A percentile compares a stretch with the other conserved stretches of the same genome.
Evolutionary conservation across 2,113 vertebrate genomes (phyloP).

Genomic region (Mugil cephalus): DNA sequence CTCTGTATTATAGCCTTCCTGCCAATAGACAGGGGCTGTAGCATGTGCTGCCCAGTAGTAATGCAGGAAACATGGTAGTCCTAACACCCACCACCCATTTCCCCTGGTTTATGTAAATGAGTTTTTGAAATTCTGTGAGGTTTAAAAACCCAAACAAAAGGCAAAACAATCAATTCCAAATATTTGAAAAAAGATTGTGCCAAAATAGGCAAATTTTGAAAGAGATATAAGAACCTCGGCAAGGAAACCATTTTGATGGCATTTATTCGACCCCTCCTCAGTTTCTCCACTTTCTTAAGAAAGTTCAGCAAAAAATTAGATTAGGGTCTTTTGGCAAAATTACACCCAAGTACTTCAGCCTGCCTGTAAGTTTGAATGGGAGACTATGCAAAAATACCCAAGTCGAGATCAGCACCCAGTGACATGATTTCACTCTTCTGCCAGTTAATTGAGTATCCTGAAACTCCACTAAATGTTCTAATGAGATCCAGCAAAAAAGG

Average conservation of each 20-base stretch:
- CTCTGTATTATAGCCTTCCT: background rate
- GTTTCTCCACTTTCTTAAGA: conserved; percentile 3
- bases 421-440: conserved; percentile 32
- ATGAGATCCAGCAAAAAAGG: background rate
- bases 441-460: conserved; percentile 16
- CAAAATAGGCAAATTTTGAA: background rate
- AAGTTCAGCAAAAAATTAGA: conserved; percentile 15
- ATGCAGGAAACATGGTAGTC: background rate
- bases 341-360: conserved; percentile 30
- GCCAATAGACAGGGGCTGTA: background rate
- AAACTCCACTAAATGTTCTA: background rate
- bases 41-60: conserved; percentile 4
- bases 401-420: background rate
- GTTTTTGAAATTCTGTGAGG: background rate
- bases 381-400: background rate
- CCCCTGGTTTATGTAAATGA: background rate
- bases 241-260: background rate
- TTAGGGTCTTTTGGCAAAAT: conserved; percentile 21
- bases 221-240: background rate
- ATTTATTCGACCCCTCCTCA: background rate
- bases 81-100: background rate
- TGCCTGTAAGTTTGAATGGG: conserved; percentile 3
- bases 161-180: background rate
- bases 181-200: background rate
- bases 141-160: conserved; percentile 3